These are phyloP conservation scores for Thaumetopoea pityocampa DNA, from an alignment of 1,140 invertebrate species.

Conservation along the genomic window DNA sequence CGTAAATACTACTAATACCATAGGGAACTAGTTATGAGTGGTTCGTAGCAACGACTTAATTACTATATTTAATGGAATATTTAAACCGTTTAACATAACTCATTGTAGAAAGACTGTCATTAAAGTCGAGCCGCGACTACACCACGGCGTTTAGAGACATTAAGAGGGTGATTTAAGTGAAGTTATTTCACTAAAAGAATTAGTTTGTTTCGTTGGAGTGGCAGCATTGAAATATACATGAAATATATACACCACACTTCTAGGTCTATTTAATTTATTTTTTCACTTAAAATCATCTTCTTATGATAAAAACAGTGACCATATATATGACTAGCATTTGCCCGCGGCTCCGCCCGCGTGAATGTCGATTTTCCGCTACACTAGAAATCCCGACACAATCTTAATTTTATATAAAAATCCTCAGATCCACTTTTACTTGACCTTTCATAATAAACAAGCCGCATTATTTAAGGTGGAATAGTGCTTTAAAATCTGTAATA, in stretches of 20 bases:
- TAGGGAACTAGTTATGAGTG: slow-evolving; percentile 13
- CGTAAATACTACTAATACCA: slow-evolving; percentile 21
- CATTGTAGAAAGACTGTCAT: slow-evolving; percentile 31
- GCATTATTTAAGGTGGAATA: no score
- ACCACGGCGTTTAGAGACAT: slow-evolving; percentile 19
- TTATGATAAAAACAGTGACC: no score
- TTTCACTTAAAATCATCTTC: no score
- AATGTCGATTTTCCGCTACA: no score
- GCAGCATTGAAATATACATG: slow-evolving; percentile 25
- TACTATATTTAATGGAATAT: slow-evolving; percentile 28
- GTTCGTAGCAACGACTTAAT: slow-evolving; percentile 28
- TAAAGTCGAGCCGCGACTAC: slow-evolving; percentile 15
- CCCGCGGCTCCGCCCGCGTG: no score
- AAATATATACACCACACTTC: slow-evolving; percentile 12
- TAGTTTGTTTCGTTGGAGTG: slow-evolving; percentile 18
- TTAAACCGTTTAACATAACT: slow-evolving; percentile 29
- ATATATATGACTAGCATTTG: no score
- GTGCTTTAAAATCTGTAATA: no score
- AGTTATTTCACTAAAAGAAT: slow-evolving; percentile 28
- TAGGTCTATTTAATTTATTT: not conserved
- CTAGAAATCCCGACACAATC: no score
- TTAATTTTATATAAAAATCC: no score
- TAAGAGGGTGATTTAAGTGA: slow-evolving; percentile 27
- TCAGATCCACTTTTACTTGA: no score
- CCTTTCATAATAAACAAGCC: no score